Base-by-base conservation (phyloP, 2,888 invertebrate genomes). In the Drosophila anomalipes region DNA sequence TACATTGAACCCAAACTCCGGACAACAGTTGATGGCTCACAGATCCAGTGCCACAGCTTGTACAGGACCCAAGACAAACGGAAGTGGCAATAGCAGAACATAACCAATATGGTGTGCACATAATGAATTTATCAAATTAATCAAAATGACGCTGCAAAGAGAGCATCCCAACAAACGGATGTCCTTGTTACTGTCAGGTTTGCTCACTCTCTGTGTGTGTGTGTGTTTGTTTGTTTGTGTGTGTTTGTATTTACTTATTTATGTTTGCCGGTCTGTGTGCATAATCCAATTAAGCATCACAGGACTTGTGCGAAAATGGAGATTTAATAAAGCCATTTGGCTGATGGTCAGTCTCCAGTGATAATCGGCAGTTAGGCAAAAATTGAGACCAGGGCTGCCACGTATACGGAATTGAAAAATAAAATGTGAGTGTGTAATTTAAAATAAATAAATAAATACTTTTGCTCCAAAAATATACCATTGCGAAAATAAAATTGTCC, bases 41-140 rank as follows among this genome's bases (percentile, higher is more conserved):
- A 57, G 54, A 61, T 47, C 58, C 58, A 54, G 62, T 60, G 69
- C 66, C 74, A 72, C 84, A 86, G 83, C 89, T 77, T 70, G 71
- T 41, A 47, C 19, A 12, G n/a, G 28, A n/a, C n/a, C 22, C n/a
- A 58, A 68, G 65, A 65, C 68, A 70, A 58, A 49, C 72, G 41
- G 30, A 28, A 5, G 28, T 16, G 12, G 51, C 58, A 26, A 52
- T 12, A 30, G 26, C 19, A 26, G 61, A 70, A 70, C 79, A 70
- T 82, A 71, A 79, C 90, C 89, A 89, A 91, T 91, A 91, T 92
- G 92, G 83, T 82, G 86, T 76, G 79, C 81, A 65, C 88, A 89
- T 90, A 86, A 91, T 91, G 89, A 82, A 91, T 92, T 91, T 91
- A 92, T 91, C 92, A 86, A 91, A 91, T 91, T 91, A 91, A 88